Conservation (phyloP, 2,797 vertebrate genomes). For the Tauraco hartlaubi region DNA sequence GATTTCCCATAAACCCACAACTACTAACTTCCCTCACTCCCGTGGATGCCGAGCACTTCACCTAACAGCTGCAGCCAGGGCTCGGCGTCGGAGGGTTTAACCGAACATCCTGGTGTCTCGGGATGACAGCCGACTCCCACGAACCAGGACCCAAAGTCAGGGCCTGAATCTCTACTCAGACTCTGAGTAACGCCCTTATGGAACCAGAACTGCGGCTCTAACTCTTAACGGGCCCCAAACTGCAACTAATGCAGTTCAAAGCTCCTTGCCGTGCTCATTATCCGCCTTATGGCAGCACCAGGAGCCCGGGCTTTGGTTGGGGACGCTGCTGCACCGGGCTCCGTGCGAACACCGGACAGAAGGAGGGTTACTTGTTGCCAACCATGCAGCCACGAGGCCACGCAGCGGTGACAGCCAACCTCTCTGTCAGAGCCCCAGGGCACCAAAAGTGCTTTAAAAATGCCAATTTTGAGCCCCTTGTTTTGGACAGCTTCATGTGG, state of each 20-base stretch:
- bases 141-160: neutral
- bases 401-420: neutral
- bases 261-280: neutral
- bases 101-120: neutral
- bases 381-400: neutral
- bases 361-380: neutral
- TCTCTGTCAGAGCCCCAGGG: neutral
- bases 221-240: neutral
- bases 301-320: neutral
- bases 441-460: neutral
- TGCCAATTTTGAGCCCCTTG: fast-evolving
- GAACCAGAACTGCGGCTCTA: neutral
- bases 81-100: neutral
- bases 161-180: neutral
- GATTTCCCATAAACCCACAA: neutral
- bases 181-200: neutral
- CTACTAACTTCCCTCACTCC: neutral
- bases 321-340: neutral
- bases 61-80: neutral
- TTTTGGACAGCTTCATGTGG: neutral
- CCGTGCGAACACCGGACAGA: neutral
- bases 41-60: neutral
- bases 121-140: neutral
- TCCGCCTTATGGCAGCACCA: fast-evolving
- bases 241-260: neutral